Evolutionary conservation across 2,888 invertebrate species (phyloP).

Genomic region (Drosophila emarginata): DNA sequence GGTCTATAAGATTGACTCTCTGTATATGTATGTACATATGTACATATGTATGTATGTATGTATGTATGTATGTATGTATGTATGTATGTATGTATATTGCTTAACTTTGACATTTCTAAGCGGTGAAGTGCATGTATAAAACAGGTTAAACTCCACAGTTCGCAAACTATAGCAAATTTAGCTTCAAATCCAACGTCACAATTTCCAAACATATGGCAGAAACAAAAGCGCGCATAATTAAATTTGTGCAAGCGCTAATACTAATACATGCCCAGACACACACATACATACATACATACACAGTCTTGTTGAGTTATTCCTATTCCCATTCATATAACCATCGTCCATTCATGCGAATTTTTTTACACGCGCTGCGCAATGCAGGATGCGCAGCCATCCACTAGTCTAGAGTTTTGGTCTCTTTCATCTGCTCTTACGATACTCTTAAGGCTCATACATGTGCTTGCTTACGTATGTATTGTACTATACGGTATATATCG

Average conservation of each 20-base stretch:
- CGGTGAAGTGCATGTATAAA: conserved; percentile 63
- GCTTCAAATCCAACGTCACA: conserved; percentile 60
- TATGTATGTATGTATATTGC: conserved; percentile 47
- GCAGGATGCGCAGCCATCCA: conserved; percentile 68
- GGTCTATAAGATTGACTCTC: conserved; percentile 49
- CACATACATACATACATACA: conserved; percentile 2
- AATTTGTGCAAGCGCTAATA: conserved; percentile 50
- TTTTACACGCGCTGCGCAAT: conserved; percentile 73
- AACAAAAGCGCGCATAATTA: conserved; percentile 71
- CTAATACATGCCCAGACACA: conserved; percentile 10
- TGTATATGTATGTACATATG: too few species aligned
- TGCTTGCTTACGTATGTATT: not conserved
- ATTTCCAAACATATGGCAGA: conserved; percentile 67
- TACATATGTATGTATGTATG: conserved; percentile 21
- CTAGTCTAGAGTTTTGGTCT: conserved; percentile 39
- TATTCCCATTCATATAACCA: conserved; percentile 59
- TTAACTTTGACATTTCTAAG: conserved; percentile 75
- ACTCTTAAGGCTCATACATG: conserved; percentile 16
- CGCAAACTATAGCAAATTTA: conserved; percentile 53
- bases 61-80: conserved; percentile 14
- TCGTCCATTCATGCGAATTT: conserved; percentile 68
- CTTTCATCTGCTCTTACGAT: conserved; percentile 37
- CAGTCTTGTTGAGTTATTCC: not conserved
- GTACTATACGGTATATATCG: not conserved
- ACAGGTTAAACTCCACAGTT: conserved; percentile 69